Evolutionary conservation across 2,888 invertebrate genomes (phyloP), one percentile per base, ranked within the genome.

Genomic region (Dolomedes plantarius): DNA sequence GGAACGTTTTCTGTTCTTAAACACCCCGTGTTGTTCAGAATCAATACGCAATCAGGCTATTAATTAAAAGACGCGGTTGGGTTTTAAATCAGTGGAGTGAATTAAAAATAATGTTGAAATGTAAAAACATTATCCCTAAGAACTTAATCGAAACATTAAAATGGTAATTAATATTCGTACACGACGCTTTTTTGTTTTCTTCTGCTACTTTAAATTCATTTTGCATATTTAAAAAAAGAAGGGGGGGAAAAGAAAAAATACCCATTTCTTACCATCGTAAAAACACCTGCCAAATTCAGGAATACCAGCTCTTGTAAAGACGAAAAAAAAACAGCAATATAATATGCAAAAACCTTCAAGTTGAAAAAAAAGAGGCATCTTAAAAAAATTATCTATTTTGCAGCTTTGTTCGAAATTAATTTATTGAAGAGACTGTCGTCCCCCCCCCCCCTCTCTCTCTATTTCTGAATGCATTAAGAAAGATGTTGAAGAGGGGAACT

Each of bases 251-350:
- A 39, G 31, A 27, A 65, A 65, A 31, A 16, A 67, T 19, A 32
- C 50, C 71, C 72, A 76, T 83, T 85, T 85, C 77, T 85, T 85
- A 77, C 72, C 67, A 56, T 65, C 32, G 72, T 72, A 85, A 85
- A 85, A 85, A 85, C 83, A 85, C 83, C 83, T 85, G 83, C 83
- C 83, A 85, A 73, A 85, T 85, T 85, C 83, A 85, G 77, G 78
- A 77, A 67, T 85, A 68, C 64, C 19, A 46, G 68, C 77, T 78
- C 68, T 73, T 68, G 77, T 73, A 77, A 73, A 85, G 23, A 23
- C 56, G 23, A 56, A 56, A 23, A 56, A 56, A 56, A 19, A 16
- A 16, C 56, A 56, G 56, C 56, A 56, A 23, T 56, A 56, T 77
- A 83, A 83, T 83, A 83, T 83, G 72, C 77, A 83, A 77, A 82